These are phyloP conservation scores for Colaptes auratus DNA, from an alignment of 2,113 vertebrate genomes.

Conservation along the genomic window DNA sequence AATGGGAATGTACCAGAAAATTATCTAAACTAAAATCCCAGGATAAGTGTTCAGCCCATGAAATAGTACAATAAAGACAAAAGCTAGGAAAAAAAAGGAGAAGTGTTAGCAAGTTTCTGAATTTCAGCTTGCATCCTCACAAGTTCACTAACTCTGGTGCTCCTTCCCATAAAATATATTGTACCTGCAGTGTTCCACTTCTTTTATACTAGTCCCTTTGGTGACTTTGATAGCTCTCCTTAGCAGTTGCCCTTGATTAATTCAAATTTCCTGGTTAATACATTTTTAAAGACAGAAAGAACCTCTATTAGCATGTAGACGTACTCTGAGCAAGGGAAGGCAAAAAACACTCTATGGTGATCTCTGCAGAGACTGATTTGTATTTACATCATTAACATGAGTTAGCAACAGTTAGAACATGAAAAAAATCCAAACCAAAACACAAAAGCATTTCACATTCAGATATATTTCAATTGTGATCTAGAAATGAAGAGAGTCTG, in stretches of 20 bases:
- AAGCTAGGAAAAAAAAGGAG: background rate
- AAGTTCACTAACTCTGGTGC: background rate
- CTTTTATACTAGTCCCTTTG: background rate
- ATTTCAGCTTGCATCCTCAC: background rate
- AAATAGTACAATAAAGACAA: background rate
- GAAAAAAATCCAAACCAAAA: background rate
- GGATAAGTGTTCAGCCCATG: background rate
- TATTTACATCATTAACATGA: background rate
- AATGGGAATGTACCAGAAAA: background rate
- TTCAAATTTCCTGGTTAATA: background rate
- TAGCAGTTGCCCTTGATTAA: background rate
- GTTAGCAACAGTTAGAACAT: background rate
- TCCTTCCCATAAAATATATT: background rate
- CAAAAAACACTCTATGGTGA: background rate
- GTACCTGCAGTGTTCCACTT: background rate
- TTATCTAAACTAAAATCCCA: background rate
- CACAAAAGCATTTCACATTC: background rate
- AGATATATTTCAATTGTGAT: background rate
- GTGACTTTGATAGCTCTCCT: background rate
- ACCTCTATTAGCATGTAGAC: background rate
- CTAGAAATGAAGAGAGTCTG: background rate
- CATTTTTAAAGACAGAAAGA: background rate
- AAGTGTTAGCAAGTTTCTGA: background rate
- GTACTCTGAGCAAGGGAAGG: background rate
- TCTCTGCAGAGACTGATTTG: background rate